phyloP scores from a whole-genome alignment of 2,113 vertebrate species.

The Neolamprologus brichardi region DNA sequence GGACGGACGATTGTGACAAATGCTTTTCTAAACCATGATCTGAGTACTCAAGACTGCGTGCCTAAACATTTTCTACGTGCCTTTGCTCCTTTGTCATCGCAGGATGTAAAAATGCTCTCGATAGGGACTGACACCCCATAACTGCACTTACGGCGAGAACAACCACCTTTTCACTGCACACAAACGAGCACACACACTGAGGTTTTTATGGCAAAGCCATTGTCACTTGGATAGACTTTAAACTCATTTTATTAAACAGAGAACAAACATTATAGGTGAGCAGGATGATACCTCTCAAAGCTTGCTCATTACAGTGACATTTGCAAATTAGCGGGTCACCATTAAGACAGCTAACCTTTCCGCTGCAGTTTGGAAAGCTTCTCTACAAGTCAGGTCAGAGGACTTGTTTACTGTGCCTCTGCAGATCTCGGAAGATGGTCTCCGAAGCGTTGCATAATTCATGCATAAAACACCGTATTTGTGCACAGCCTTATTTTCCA shows the following conservation, averaged over 20 bases:
- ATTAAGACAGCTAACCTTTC: neutral
- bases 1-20: conserved; percentile 9
- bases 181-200: neutral
- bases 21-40: neutral
- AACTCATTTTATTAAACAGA: neutral
- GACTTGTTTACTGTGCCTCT: neutral
- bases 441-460: neutral
- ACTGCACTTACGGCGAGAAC: neutral
- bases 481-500: neutral
- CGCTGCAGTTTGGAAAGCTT: neutral
- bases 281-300: neutral
- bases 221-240: neutral
- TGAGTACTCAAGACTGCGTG: neutral
- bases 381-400: neutral
- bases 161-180: neutral
- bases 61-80: neutral
- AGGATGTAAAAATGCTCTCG: neutral
- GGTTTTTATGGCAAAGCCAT: neutral
- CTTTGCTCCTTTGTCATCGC: neutral
- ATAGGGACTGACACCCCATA: neutral
- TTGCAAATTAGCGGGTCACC: neutral
- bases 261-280: neutral
- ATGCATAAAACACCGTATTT: neutral
- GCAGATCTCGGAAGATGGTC: neutral
- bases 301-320: neutral